phyloP scores from a whole-genome alignment of 2,113 vertebrate genomes.

The Myiozetetes cayanensis region DNA sequence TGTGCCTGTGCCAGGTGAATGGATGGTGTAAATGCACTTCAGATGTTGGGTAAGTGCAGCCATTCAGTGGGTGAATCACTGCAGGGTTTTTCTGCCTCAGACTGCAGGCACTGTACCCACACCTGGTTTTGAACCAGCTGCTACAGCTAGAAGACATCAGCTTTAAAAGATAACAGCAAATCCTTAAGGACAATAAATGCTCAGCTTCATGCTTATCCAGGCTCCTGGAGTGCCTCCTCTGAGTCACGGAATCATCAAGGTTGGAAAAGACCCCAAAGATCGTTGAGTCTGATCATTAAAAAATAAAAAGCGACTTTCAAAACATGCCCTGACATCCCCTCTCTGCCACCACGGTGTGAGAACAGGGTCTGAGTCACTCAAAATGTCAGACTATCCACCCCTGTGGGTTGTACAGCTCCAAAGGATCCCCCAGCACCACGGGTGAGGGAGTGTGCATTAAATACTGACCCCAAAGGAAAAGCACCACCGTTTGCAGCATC shows the following conservation, averaged over 20 bases:
- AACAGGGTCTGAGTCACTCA: not conserved
- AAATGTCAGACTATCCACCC: not conserved
- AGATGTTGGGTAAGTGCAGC: not conserved
- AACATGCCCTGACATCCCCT: not conserved
- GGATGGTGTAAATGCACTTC: not conserved
- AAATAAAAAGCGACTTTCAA: rapidly evolving
- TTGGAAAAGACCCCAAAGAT: not conserved
- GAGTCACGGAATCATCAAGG: not conserved
- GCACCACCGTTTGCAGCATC: not conserved
- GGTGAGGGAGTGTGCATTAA: not conserved
- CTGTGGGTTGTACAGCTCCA: not conserved
- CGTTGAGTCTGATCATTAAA: not conserved
- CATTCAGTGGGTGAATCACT: not conserved
- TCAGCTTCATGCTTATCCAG: not conserved
- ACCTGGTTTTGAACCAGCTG: not conserved
- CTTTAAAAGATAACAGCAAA: not conserved
- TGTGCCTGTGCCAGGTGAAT: not conserved
- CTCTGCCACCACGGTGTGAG: not conserved
- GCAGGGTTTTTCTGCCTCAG: not conserved
- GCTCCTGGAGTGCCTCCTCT: not conserved
- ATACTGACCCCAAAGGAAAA: not conserved
- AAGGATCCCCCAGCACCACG: not conserved
- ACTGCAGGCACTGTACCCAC: not conserved
- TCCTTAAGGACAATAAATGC: not conserved
- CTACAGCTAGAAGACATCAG: not conserved